Base-by-base conservation (phyloP, 1,140 invertebrate genomes). In the Achroia grisella region DNA sequence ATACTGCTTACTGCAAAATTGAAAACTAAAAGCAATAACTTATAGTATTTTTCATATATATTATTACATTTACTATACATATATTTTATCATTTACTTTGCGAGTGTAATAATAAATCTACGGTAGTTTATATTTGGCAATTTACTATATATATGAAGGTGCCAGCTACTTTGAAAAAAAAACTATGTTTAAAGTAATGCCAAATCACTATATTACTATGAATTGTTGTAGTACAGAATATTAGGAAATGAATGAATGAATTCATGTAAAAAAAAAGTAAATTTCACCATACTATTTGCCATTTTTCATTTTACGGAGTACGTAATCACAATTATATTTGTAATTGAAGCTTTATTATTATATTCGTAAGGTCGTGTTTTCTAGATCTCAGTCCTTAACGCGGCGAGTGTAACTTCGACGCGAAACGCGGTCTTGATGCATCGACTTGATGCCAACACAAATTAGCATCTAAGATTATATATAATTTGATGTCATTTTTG, bases 381-480 rank as follows among this genome's bases (percentile, higher is more conserved):
- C 30, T n/a, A 9, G 10, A 14, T 35, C 12, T 14, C 9, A 8
- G 5, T 8, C 33, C 14, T 11, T 35, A n/a, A 8, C 33, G 1
- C 8, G 14, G 8, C 33, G 14, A 35, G 14, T 6, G 13, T 8
- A 35, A 14, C 9, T 0, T 35, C 10, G 4, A 14, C 12, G 33
- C 2, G 9, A 12, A 14, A 35, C 12, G 13, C 33, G 33, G 17
- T 23, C 17, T 23, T 6, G 17, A 23, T 6, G 17, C 17, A 23
- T 23, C 17, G 17, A 3, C 17, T 2, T 23, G 17, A 23, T 40
- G 12, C 36, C 23, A 31, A 59, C 39, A 54, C 48, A 59, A 51
- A 48, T 39, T 59, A 59, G 56, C 31, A 10, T 37, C 39, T 40
- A 53, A 46, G 8, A 31, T 35, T n/a, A 44, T 30, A 13, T 43